Evolutionary conservation across 37 sponge, comb jelly and placozoan species (phyloP), one percentile per base, ranked within the genome.

Genomic region (Axinella damicornis): DNA sequence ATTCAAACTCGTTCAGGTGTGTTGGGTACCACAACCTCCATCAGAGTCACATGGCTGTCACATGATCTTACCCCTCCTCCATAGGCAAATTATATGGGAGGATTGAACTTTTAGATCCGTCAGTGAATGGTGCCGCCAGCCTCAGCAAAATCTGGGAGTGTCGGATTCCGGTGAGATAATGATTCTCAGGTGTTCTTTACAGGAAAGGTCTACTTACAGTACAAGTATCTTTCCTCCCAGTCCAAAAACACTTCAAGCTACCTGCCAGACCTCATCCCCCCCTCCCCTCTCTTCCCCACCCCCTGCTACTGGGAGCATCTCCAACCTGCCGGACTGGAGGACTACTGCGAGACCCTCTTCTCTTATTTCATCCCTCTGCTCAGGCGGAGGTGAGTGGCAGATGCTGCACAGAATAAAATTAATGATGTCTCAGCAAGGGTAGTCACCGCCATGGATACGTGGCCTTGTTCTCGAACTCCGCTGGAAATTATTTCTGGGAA

Each of bases 261-360:
- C 37, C 41, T 80, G 0, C 81, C 81, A 1, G 69, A 80, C 37
- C 25, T 80, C 15, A 69, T 72, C 15, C 85, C 90, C 25, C 85
- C 85, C 14, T 83, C 71, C 22, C 15, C 34, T 40, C 52, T 55
- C 1, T 33, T 21, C 28, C 35, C 61, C 18, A 31, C 76, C 30
- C 33, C 72, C 32, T 32, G 35, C 36, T 84, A 77, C 80, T 92
- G 84, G 63, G 59, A 78, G 19, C 30, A 40, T 22, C 34, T 66
- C 27, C 60, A 25, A 11, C 93, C 89, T 18, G 76, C 88, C 4
- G 93, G 93, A 37, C 85, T 92, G 46, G 73, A 69, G 37, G 37
- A 66, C n/a, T 33, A 64, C 65, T 77, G 73, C 38, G 30, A 84
- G 57, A 41, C 41, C 28, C 82, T 92, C 31, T 83, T 92, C 71